Percentiles rank a stretch among this genome's conserved stretches.
These are phyloP conservation scores for Lithosia quadra DNA, from an alignment of 2,888 invertebrate species.

Conservation along the genomic window DNA sequence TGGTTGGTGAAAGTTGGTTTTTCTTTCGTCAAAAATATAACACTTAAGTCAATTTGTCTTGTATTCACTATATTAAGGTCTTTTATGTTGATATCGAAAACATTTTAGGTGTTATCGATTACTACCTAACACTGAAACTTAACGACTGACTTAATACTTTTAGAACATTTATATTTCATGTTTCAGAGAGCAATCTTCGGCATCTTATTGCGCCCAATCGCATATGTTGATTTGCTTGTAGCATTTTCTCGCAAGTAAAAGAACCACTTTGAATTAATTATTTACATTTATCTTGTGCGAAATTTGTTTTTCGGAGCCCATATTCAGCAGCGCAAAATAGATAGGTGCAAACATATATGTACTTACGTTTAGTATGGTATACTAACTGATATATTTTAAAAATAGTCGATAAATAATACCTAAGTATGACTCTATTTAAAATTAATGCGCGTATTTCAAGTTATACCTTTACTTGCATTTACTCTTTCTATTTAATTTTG, in stretches of 20 bases:
- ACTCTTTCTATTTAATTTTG: too few species aligned
- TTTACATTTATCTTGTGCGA: not conserved
- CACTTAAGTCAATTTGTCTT: not conserved
- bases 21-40: constrained; percentile 3
- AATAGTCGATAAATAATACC: too few species aligned
- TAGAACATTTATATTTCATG: constrained; percentile 4
- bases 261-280: constrained; percentile 3
- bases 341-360: not conserved
- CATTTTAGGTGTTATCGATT: not conserved
- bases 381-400: too few species aligned
- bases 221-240: constrained; percentile 2
- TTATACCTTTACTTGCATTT: too few species aligned
- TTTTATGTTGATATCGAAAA: not conserved
- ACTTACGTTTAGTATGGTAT: too few species aligned
- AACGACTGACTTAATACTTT: constrained; percentile 2
- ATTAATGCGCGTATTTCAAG: too few species aligned
- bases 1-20: not conserved
- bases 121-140: not conserved
- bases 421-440: too few species aligned
- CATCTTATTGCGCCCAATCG: not conserved
- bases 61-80: not conserved
- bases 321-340: not conserved
- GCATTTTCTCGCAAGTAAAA: constrained; percentile 4
- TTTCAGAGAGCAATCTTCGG: not conserved
- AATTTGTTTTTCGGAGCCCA: not conserved